Percentiles rank a stretch among this genome's conserved stretches.
phyloP scores from a whole-genome alignment of 2,797 vertebrate genomes.

The Chelidonichthys spinosus region DNA sequence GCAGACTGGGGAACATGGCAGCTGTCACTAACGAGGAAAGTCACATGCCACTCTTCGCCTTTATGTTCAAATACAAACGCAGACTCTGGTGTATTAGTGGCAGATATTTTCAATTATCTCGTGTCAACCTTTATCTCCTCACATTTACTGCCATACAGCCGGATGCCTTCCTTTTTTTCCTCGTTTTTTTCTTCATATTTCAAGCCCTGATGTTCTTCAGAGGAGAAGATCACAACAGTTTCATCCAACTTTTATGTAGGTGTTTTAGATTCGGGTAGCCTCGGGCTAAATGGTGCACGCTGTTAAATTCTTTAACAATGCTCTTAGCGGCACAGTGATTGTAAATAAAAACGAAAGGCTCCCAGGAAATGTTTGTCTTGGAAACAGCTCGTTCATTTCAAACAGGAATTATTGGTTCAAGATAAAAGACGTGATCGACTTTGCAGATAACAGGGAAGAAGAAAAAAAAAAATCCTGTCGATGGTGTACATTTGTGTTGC shows the following conservation, averaged over 20 bases:
- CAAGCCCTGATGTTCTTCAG: slow-evolving; percentile 73
- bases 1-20: slow-evolving; percentile 83
- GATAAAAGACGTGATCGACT: slow-evolving; percentile 64
- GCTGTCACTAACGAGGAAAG: slow-evolving; percentile 86
- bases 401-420: slow-evolving; percentile 61
- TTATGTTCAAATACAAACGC: slow-evolving; percentile 83
- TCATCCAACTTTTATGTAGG: slow-evolving; percentile 85
- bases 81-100: slow-evolving; percentile 72
- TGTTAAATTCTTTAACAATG: slow-evolving; percentile 83
- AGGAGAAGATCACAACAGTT: slow-evolving; percentile 79
- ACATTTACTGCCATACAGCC: slow-evolving; percentile 63
- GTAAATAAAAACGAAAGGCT: slow-evolving; percentile 77
- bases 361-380: slow-evolving; percentile 70
- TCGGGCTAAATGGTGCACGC: slow-evolving; percentile 71
- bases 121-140: slow-evolving; percentile 80
- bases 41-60: slow-evolving; percentile 78
- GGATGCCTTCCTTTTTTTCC: slow-evolving; percentile 71
- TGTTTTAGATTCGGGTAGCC: slow-evolving; percentile 80
- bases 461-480: slow-evolving; percentile 32
- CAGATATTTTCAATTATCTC: slow-evolving; percentile 84
- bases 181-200: slow-evolving; percentile 77
- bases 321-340: slow-evolving; percentile 78
- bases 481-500: slow-evolving; percentile 68
- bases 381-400: slow-evolving; percentile 68
- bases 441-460: slow-evolving; percentile 40